Evolutionary conservation across 2,113 vertebrate species (phyloP).

Genomic region (Psophia crepitans): DNA sequence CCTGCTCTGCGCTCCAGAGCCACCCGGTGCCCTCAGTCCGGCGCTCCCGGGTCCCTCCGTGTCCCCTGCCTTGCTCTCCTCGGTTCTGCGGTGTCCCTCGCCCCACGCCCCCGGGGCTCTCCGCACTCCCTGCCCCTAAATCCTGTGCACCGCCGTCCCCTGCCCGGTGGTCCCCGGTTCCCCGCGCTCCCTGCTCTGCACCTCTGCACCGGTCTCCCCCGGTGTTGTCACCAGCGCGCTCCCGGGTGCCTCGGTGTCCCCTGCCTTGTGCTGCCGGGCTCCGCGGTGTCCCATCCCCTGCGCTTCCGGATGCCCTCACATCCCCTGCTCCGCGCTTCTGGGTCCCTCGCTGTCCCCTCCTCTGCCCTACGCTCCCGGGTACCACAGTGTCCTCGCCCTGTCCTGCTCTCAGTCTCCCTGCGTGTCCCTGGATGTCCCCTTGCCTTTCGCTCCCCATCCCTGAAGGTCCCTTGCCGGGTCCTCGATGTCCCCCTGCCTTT

Average conservation of each 20-base stretch:
- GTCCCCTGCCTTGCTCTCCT: not conserved
- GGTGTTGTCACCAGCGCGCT: not conserved
- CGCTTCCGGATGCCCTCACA: not conserved
- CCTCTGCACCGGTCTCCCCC: not conserved
- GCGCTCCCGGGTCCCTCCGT: not conserved
- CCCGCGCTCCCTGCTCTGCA: not conserved
- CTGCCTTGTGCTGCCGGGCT: not conserved
- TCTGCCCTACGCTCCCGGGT: not conserved
- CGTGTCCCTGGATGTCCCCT: not conserved
- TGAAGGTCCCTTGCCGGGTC: not conserved
- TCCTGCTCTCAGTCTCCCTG: not conserved
- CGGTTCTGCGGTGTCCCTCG: not conserved
- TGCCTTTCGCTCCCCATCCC: not conserved
- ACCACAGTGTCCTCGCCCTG: not conserved
- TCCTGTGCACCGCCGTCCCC: not conserved
- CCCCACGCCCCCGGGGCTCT: not conserved
- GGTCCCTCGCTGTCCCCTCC: not conserved
- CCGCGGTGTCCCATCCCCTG: not conserved
- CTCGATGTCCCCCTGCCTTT: not conserved
- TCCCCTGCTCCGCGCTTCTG: not conserved
- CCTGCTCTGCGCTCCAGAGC: not conserved
- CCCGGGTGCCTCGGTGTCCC: not conserved
- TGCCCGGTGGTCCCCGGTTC: not conserved
- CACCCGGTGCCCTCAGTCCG: no score
- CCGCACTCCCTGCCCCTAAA: not conserved